Percentiles rank a stretch among this genome's conserved stretches.
These are phyloP conservation scores for Oxyteleia sp. DNA, from an alignment of 2,888 invertebrate genomes.

Conservation along the genomic window DNA sequence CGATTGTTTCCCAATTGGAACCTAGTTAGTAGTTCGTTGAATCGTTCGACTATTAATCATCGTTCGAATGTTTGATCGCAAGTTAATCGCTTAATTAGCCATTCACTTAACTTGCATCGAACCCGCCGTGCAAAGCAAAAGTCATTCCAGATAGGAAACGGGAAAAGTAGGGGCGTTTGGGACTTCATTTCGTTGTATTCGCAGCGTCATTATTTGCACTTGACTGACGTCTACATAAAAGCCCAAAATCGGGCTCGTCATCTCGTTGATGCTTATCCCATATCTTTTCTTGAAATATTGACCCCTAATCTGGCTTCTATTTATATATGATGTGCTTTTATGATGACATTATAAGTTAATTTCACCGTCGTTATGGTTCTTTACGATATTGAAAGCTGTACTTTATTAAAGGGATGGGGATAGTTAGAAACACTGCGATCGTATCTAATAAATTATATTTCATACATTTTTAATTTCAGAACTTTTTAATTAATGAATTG, in stretches of 20 bases:
- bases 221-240: conserved; percentile 80
- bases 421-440: too few species aligned
- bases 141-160: conserved; percentile 75
- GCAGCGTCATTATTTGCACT: conserved; percentile 81
- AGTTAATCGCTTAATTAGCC: conserved; percentile 85
- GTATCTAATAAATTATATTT: too few species aligned
- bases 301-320: not conserved
- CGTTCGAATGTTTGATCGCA: conserved; percentile 80
- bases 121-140: conserved; percentile 75
- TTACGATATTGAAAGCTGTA: too few species aligned
- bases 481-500: too few species aligned
- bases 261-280: conserved; percentile 38
- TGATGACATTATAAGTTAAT: too few species aligned
- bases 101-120: conserved; percentile 79
- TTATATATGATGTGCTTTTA: too few species aligned
- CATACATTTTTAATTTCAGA: too few species aligned
- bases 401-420: too few species aligned
- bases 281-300: conserved; percentile 28
- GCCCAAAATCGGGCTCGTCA: conserved; percentile 56
- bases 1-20: conserved; percentile 19
- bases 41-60: conserved; percentile 81
- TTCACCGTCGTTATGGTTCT: too few species aligned
- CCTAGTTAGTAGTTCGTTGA: conserved; percentile 41
- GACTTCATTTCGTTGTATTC: conserved; percentile 68
- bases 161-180: conserved; percentile 69